phyloP scores from a whole-genome alignment of 2,113 vertebrate genomes.

The Saguinus midas region DNA sequence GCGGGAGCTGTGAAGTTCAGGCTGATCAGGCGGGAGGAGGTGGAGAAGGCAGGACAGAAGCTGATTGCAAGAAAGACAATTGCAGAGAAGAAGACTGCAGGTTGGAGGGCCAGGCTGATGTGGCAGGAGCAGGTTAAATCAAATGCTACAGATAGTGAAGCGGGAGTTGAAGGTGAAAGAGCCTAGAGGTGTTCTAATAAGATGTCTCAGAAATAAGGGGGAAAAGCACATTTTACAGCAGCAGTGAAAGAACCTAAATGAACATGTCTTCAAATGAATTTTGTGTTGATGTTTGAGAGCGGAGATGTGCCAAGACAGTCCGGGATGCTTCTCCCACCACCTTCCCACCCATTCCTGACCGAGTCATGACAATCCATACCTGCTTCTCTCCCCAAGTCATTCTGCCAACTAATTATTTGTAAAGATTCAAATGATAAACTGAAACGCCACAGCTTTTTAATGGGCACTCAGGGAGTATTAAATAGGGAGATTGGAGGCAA shows the following conservation, averaged over 20 bases:
- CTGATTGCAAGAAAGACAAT: too few relatives aligned
- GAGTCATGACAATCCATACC: constrained; percentile 61
- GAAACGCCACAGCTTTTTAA: constrained; percentile 78
- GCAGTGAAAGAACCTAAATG: constrained; percentile 49
- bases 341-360: neutral
- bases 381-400: constrained; percentile 56
- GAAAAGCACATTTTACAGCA: constrained; percentile 27
- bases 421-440: constrained; percentile 76
- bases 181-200: neutral
- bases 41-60: neutral
- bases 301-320: constrained; percentile 36
- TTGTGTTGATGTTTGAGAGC: neutral
- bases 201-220: neutral
- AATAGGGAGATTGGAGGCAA: constrained; percentile 78
- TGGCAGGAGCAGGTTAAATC: neutral
- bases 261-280: constrained; percentile 44
- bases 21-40: neutral
- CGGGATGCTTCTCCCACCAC: constrained; percentile 11
- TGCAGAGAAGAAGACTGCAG: neutral
- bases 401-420: constrained; percentile 70
- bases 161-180: neutral
- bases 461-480: constrained; percentile 79
- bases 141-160: neutral
- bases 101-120: neutral
- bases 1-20: neutral